Evolutionary conservation across 1,140 invertebrate species (phyloP).

Genomic region (Nixonia krombeini): DNA sequence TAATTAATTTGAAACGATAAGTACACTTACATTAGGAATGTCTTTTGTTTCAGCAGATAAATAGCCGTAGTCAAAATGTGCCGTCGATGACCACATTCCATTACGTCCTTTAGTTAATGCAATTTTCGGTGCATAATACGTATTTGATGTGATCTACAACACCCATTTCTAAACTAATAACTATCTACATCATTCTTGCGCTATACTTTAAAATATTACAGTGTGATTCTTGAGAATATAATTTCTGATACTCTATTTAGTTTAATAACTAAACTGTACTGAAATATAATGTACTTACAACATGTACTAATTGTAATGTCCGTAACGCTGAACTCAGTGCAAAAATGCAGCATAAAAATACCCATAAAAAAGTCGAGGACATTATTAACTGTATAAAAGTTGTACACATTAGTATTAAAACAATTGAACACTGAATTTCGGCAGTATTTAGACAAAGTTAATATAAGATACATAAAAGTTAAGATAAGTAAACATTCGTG

Average conservation of each 20-base stretch:
- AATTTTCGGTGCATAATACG: conserved; percentile 48
- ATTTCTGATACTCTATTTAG: too few relatives aligned
- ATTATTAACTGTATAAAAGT: neutral
- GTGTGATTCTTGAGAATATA: too few relatives aligned
- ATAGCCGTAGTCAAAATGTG: conserved; percentile 47
- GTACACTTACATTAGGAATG: conserved; percentile 51
- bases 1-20: neutral
- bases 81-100: conserved; percentile 23
- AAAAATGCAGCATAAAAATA: conserved; percentile 14
- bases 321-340: neutral
- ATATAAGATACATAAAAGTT: too few relatives aligned
- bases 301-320: conserved; percentile 42
- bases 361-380: conserved; percentile 8
- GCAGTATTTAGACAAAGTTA: too few relatives aligned
- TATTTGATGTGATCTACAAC: conserved; percentile 52
- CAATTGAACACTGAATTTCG: too few relatives aligned
- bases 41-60: conserved; percentile 44
- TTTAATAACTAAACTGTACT: neutral
- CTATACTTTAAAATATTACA: too few relatives aligned
- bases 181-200: too few relatives aligned
- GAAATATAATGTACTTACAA: conserved; percentile 37
- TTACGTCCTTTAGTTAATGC: conserved; percentile 18
- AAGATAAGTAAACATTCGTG: too few relatives aligned
- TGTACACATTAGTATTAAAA: too few relatives aligned
- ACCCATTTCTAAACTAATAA: too few relatives aligned